Percentiles rank a stretch among this genome's conserved stretches.
Evolutionary conservation across 2,113 vertebrate species (phyloP).

Genomic region (Caranx melampygus): DNA sequence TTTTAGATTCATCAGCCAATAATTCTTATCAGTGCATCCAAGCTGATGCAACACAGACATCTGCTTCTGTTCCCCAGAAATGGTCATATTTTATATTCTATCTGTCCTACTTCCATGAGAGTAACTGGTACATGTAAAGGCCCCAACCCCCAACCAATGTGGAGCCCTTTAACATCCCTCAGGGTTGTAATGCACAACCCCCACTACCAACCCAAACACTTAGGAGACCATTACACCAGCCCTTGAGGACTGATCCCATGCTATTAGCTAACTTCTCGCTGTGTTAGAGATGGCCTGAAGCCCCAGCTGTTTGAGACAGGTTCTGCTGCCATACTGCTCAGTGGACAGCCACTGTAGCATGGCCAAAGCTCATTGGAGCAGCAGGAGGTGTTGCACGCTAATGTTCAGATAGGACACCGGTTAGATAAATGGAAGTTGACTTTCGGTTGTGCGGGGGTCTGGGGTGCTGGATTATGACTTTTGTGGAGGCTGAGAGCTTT

Average conservation of each 20-base stretch:
- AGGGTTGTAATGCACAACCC: slow-evolving; percentile 11
- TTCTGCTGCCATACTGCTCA: not conserved
- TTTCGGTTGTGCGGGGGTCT: slow-evolving; percentile 12
- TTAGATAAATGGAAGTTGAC: slow-evolving; percentile 49
- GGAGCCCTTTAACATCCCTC: slow-evolving; percentile 13
- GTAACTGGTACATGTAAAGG: not conserved
- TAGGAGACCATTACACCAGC: slow-evolving; percentile 20
- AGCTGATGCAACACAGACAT: not conserved
- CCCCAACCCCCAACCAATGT: not conserved
- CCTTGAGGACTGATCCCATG: slow-evolving; percentile 13
- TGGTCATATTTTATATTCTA: slow-evolving; percentile 1
- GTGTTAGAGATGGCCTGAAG: slow-evolving; percentile 11
- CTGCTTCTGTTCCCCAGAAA: not conserved
- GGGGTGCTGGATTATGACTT: slow-evolving; percentile 9
- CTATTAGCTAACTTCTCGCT: slow-evolving; percentile 18
- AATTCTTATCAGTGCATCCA: not conserved
- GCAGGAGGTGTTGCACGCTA: slow-evolving; percentile 43
- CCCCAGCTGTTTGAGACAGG: slow-evolving; percentile 2
- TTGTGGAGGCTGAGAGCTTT: slow-evolving; percentile 15
- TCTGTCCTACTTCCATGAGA: not conserved
- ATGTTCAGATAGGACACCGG: not conserved
- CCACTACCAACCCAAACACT: slow-evolving; percentile 17
- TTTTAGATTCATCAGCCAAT: not conserved
- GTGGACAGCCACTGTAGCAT: slow-evolving; percentile 26
- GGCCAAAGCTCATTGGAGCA: slow-evolving; percentile 36